Percentiles rank a stretch among this genome's conserved stretches.
These are phyloP conservation scores for Pseudomyrmex pallidus DNA, from an alignment of 1,140 invertebrate genomes.

Conservation along the genomic window DNA sequence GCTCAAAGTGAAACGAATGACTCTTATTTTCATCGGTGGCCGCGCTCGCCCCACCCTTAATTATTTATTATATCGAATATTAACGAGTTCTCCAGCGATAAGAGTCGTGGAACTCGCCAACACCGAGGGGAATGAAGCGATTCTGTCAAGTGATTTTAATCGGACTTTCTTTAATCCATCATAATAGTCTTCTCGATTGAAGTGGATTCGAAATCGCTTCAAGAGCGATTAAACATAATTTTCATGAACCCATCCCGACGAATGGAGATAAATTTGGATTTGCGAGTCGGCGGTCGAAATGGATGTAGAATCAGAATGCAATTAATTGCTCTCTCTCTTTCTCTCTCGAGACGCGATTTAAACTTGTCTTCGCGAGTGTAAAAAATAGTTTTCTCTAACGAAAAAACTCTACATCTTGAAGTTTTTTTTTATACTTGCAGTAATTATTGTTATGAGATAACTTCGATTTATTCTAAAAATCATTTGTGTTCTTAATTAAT, in stretches of 20 bases:
- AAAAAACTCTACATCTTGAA: no score
- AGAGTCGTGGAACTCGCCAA: not conserved
- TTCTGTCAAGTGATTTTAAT: not conserved
- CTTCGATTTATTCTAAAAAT: not conserved
- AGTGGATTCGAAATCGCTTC: slow-evolving; percentile 11
- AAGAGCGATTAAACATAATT: slow-evolving; percentile 31
- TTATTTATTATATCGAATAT: no score
- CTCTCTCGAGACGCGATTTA: not conserved
- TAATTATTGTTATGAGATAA: not conserved
- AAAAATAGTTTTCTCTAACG: slow-evolving; percentile 7
- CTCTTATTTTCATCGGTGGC: no score
- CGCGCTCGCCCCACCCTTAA: no score
- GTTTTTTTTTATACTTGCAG: slow-evolving; percentile 5
- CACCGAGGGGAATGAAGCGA: not conserved
- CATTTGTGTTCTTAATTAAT: not conserved
- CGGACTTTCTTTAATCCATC: slow-evolving; percentile 27
- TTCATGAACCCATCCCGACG: slow-evolving; percentile 2
- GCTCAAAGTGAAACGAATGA: not conserved
- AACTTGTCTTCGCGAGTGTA: not conserved
- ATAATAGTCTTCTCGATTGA: slow-evolving; percentile 18
- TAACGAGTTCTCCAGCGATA: no score
- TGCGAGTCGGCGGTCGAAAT: no score
- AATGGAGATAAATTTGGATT: no score
- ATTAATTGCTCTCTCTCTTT: slow-evolving; percentile 22
- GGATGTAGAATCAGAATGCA: not conserved